These are phyloP conservation scores for Lycaena phlaeas DNA, from an alignment of 2,888 invertebrate species.

Conservation along the genomic window DNA sequence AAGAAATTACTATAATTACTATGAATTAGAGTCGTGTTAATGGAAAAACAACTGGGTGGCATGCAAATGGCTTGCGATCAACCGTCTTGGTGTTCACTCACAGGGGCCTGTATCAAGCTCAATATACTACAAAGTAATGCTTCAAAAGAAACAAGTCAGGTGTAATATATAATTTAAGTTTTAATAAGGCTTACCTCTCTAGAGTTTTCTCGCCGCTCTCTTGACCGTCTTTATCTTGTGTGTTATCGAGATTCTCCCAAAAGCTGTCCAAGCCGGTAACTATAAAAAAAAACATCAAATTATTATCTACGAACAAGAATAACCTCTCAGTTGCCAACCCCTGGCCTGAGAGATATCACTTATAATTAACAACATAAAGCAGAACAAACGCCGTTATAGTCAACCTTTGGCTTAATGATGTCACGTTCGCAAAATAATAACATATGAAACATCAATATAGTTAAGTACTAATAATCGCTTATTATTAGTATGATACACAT, in stretches of 20 bases:
- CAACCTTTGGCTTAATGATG: slow-evolving; percentile 5
- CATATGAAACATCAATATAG: neutral
- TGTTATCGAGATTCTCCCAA: slow-evolving; percentile 55
- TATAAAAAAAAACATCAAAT: slow-evolving; percentile 26
- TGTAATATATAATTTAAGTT: too few species aligned
- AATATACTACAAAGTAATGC: too few species aligned
- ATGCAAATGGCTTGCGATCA: too few species aligned
- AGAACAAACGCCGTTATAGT: neutral
- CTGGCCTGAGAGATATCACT: slow-evolving; percentile 3
- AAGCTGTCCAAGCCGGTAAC: slow-evolving; percentile 64
- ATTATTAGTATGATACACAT: slow-evolving; percentile 1
- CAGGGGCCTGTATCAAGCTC: too few species aligned
- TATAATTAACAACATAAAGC: slow-evolving; percentile 1
- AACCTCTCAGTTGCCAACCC: slow-evolving; percentile 1
- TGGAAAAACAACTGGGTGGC: too few species aligned
- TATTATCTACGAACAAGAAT: neutral
- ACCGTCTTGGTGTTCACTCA: too few species aligned
- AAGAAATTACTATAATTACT: too few species aligned
- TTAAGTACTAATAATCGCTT: slow-evolving; percentile 4
- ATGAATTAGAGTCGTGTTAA: too few species aligned
- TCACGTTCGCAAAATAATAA: slow-evolving; percentile 3
- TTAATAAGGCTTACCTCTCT: slow-evolving; percentile 57
- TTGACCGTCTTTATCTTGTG: slow-evolving; percentile 49
- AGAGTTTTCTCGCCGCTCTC: slow-evolving; percentile 51
- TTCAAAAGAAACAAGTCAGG: too few species aligned